A percentile compares a stretch with the other conserved stretches of the same genome.
phyloP scores from a whole-genome alignment of 2,113 vertebrate genomes.

The human region GRCh38 chr11:85227001-85227500 shows the following conservation, averaged over 20 bases:
- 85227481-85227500: slow-evolving; percentile 40
- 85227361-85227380: neutral
- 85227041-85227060: neutral
- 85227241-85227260: neutral
- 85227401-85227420: neutral
- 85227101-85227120: neutral
- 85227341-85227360: neutral
- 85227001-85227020: neutral
- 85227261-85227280: neutral
- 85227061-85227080: neutral
- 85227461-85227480: slow-evolving; percentile 20
- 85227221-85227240: neutral
- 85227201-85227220: slow-evolving; percentile 6
- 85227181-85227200: neutral
- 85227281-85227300: slow-evolving; percentile 4
- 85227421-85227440: neutral
- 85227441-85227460: slow-evolving; percentile 1
- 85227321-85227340: neutral
- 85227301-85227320: neutral
- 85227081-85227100: neutral
- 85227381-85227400: slow-evolving; percentile 7
- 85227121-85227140: neutral
- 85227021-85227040: neutral
- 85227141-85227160: neutral
- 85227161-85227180: neutral